Percentiles rank a stretch among this genome's conserved stretches.
Conservation (phyloP, 35 echinoderm and acorn worm species). For the Apostichopus parvimensis region DNA sequence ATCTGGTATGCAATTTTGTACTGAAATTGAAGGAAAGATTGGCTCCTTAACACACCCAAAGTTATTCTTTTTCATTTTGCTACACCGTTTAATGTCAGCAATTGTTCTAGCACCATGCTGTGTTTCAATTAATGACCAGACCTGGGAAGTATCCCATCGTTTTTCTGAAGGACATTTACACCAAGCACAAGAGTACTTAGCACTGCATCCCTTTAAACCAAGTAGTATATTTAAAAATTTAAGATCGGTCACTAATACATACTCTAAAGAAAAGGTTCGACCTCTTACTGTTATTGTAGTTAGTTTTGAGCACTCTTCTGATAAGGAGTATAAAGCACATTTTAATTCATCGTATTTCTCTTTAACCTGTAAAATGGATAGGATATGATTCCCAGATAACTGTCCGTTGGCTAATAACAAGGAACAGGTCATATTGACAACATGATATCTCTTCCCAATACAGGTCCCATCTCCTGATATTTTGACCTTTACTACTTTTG, state of each 20-base stretch:
- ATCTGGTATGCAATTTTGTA: slow-evolving; percentile 6
- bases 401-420: too few species aligned
- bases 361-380: too few species aligned
- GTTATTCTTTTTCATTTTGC: not conserved
- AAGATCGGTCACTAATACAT: too few species aligned
- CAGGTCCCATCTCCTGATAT: too few species aligned
- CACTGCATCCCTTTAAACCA: slow-evolving; percentile 16
- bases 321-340: too few species aligned
- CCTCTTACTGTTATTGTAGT: too few species aligned
- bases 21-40: slow-evolving; percentile 29
- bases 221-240: slow-evolving; percentile 15
- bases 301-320: slow-evolving; percentile 33
- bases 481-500: not conserved
- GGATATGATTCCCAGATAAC: too few species aligned
- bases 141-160: slow-evolving; percentile 18
- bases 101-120: slow-evolving; percentile 17
- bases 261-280: too few species aligned
- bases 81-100: not conserved
- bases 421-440: too few species aligned
- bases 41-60: not conserved
- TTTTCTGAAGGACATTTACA: slow-evolving; percentile 42
- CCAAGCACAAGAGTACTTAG: slow-evolving; percentile 28
- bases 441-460: too few species aligned
- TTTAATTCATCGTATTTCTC: too few species aligned
- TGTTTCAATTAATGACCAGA: slow-evolving; percentile 6